These are phyloP conservation scores for Malacosoma neustria DNA, from an alignment of 2,888 invertebrate genomes.

Conservation along the genomic window DNA sequence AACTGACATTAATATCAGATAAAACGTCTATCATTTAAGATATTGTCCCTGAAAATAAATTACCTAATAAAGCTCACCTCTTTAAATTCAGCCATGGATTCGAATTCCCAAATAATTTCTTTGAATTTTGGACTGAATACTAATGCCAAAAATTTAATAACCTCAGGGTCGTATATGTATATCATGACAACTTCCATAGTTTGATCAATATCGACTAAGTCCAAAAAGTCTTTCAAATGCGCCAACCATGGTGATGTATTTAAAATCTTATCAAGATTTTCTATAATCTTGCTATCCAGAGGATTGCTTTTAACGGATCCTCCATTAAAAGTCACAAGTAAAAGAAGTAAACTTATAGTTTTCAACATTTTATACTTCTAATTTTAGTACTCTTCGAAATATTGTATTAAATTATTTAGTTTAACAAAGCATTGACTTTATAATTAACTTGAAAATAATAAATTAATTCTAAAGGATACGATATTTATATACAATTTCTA, in stretches of 20 bases:
- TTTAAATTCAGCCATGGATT: conserved; percentile 28
- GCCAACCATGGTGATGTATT: conserved; percentile 17
- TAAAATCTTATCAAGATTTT: conserved; percentile 1
- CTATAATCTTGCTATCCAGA: background rate
- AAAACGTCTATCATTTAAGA: no score
- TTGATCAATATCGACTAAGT: conserved; percentile 25
- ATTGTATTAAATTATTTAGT: no score
- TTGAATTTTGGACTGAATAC: conserved; percentile 24
- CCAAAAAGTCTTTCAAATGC: conserved; percentile 25
- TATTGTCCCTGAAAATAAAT: no score
- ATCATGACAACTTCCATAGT: conserved; percentile 19
- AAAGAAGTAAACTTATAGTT: conserved; percentile 9
- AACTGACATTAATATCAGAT: no score
- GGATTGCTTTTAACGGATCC: background rate
- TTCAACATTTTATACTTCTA: conserved; percentile 13
- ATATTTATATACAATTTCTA: no score
- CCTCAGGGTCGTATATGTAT: conserved; percentile 27
- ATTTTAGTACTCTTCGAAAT: no score
- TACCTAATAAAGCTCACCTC: conserved; percentile 21
- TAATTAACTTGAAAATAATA: no score
- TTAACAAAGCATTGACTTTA: no score
- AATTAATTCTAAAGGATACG: no score
- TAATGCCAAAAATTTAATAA: conserved; percentile 24
- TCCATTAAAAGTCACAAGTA: conserved; percentile 5
- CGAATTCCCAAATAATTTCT: conserved; percentile 23